Conservation (phyloP, 2,797 vertebrate species). For the Neoniphon sammara region DNA sequence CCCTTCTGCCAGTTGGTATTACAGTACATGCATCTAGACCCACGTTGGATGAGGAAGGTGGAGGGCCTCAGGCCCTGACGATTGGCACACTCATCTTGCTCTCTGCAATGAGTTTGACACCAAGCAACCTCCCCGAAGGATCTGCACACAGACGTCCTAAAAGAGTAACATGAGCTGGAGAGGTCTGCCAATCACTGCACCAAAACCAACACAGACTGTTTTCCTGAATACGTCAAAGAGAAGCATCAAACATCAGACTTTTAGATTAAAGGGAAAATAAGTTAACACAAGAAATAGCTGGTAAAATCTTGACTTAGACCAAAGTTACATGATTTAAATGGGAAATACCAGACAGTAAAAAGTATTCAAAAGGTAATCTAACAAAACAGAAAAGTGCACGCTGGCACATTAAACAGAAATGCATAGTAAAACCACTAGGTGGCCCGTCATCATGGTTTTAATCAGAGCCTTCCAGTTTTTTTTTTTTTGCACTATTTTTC, state of each 20-base stretch:
- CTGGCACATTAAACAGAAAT: too few relatives aligned
- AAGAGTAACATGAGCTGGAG: constrained; percentile 18
- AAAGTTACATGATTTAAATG: neutral
- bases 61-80: constrained; percentile 41
- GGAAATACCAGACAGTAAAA: too few relatives aligned
- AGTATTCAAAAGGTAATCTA: too few relatives aligned
- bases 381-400: too few relatives aligned
- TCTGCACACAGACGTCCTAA: constrained; percentile 43
- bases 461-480: too few relatives aligned
- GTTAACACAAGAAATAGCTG: neutral
- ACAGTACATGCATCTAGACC: constrained; percentile 48
- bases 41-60: constrained; percentile 47
- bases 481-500: too few relatives aligned
- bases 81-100: constrained; percentile 53
- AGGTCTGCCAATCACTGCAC: constrained; percentile 15
- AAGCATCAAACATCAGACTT: neutral
- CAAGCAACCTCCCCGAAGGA: constrained; percentile 23
- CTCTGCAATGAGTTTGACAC: constrained; percentile 56
- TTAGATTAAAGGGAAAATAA: neutral
- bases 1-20: constrained; percentile 76
- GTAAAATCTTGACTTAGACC: neutral
- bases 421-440: too few relatives aligned
- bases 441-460: too few relatives aligned
- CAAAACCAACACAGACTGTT: constrained; percentile 19
- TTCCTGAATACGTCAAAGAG: neutral